These are phyloP conservation scores for Drosophila ohnishii DNA, from an alignment of 1,140 invertebrate genomes.

Conservation along the genomic window DNA sequence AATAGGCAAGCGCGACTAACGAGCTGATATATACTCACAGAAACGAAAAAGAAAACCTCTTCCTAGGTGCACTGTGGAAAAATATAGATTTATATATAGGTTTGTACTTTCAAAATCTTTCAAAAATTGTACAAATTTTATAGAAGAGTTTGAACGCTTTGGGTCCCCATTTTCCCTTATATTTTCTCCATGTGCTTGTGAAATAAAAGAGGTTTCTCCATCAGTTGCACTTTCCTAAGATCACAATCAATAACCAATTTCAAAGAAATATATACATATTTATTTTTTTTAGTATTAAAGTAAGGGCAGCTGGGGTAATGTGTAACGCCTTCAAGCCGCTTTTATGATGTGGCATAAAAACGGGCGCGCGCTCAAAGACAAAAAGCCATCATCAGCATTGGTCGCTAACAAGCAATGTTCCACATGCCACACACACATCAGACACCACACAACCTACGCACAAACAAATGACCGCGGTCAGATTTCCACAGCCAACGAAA, in stretches of 20 bases:
- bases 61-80: conserved; percentile 3
- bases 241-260: background rate
- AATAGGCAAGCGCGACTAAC: conserved; percentile 57
- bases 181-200: no score
- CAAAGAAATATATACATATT: background rate
- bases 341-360: conserved; percentile 77
- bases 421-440: conserved; percentile 12
- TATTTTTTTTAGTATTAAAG: conserved; percentile 7
- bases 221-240: background rate
- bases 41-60: conserved; percentile 20
- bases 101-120: background rate
- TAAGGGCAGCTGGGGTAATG: conserved; percentile 29
- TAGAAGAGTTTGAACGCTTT: background rate
- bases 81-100: background rate
- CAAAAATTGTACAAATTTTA: background rate
- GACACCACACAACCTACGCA: conserved; percentile 16
- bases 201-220: background rate
- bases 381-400: conserved; percentile 73
- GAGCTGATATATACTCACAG: conserved; percentile 20
- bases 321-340: conserved; percentile 63
- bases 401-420: conserved; percentile 55
- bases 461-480: conserved; percentile 64
- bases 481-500: conserved; percentile 20
- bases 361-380: conserved; percentile 62
- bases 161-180: background rate